These are phyloP conservation scores for Epinephelus fuscoguttatus DNA, from an alignment of 2,113 vertebrate species.

Conservation along the genomic window DNA sequence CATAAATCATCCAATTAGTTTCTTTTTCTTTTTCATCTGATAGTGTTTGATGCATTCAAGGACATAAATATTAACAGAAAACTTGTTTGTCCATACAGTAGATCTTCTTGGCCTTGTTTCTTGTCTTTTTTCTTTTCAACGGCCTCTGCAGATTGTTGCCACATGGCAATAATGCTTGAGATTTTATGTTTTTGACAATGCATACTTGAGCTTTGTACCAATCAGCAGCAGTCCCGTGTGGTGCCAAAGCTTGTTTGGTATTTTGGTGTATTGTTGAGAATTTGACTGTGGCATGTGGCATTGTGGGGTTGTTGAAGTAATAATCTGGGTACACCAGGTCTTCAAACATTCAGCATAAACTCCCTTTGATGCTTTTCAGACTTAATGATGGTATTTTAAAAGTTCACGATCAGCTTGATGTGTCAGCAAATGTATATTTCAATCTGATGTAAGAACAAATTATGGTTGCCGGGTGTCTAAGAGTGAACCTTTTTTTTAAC, in stretches of 20 bases:
- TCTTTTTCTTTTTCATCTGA: background rate
- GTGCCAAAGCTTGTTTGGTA: background rate
- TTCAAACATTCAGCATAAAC: too few species aligned
- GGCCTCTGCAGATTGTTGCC: constrained; percentile 1
- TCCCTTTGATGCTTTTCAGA: too few species aligned
- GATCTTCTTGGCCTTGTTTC: background rate
- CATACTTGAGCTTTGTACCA: background rate
- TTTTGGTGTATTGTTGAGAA: background rate
- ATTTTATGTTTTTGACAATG: constrained; percentile 1
- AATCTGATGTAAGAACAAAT: too few species aligned
- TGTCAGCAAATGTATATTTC: too few species aligned
- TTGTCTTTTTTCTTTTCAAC: background rate
- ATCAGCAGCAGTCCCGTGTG: background rate
- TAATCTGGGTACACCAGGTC: background rate
- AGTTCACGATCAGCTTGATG: too few species aligned
- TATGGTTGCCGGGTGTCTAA: too few species aligned
- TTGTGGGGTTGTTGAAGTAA: background rate
- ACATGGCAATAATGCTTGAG: background rate
- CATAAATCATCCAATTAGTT: background rate
- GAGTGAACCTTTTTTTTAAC: too few species aligned
- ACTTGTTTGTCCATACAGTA: background rate
- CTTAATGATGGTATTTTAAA: too few species aligned
- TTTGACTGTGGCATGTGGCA: background rate
- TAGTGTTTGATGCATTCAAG: background rate
- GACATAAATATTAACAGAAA: background rate